Percentiles rank a stretch among this genome's conserved stretches.
These are phyloP conservation scores for Agrilus mali DNA, from an alignment of 2,888 invertebrate species.

Conservation along the genomic window DNA sequence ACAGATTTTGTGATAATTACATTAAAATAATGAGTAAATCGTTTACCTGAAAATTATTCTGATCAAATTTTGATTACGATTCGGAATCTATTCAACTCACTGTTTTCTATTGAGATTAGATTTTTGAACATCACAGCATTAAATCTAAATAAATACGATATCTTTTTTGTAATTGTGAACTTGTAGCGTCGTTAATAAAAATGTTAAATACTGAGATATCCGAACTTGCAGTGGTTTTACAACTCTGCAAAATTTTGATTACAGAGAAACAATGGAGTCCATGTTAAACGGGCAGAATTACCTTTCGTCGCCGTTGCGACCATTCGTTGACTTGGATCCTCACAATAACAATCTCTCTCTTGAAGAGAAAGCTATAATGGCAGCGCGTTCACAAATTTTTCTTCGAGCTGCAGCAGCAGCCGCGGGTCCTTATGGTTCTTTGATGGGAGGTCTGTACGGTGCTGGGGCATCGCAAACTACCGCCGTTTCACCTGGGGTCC, in stretches of 20 bases:
- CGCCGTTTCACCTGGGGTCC: slow-evolving; percentile 36
- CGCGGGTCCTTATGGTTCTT: slow-evolving; percentile 43
- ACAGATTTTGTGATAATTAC: too few relatives aligned
- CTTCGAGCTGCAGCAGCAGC: slow-evolving; percentile 57
- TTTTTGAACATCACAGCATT: too few relatives aligned
- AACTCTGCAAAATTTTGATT: slow-evolving; percentile 23
- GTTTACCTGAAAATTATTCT: too few relatives aligned
- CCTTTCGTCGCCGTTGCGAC: slow-evolving; percentile 62
- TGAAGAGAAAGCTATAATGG: slow-evolving; percentile 66
- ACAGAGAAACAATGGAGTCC: slow-evolving; percentile 82
- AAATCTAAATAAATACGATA: too few relatives aligned
- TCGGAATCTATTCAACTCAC: too few relatives aligned
- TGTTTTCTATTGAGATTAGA: too few relatives aligned
- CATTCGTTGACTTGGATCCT: slow-evolving; percentile 59
- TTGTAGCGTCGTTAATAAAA: too few relatives aligned
- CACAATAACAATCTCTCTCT: slow-evolving; percentile 59
- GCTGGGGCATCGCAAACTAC: slow-evolving; percentile 31
- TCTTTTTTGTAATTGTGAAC: too few relatives aligned
- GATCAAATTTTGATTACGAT: too few relatives aligned
- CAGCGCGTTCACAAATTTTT: slow-evolving; percentile 63
- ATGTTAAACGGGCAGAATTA: slow-evolving; percentile 79
- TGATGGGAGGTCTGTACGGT: slow-evolving; percentile 40
- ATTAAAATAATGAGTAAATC: too few relatives aligned
- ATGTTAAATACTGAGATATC: neutral
- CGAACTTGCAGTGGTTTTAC: neutral